Conservation (phyloP, 1,140 invertebrate species). For the Dicyema japonicum region DNA sequence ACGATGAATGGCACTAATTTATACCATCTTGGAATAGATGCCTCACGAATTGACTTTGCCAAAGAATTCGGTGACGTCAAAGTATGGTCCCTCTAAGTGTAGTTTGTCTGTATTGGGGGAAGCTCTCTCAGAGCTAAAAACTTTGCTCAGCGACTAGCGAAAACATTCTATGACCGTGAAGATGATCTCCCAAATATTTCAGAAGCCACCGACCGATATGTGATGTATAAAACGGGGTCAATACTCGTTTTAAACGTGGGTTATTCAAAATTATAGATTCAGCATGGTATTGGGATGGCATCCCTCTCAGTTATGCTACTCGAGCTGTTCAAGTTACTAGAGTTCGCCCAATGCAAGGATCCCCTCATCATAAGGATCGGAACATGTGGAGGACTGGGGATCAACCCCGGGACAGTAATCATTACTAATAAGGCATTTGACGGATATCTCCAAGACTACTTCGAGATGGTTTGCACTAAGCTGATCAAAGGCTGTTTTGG, state of each 20-base stretch:
- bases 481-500: too few species aligned
- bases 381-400: constrained; percentile 57
- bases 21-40: too few species aligned
- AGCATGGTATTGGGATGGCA: constrained; percentile 72
- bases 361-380: constrained; percentile 62
- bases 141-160: constrained; percentile 52
- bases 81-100: constrained; percentile 7
- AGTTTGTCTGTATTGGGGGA: constrained; percentile 92
- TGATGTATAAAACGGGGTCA: constrained; percentile 83
- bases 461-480: too few species aligned
- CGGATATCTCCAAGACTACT: constrained; percentile 22
- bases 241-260: constrained; percentile 59
- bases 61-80: constrained; percentile 1
- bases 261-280: constrained; percentile 9
- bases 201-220: constrained; percentile 59
- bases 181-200: constrained; percentile 54
- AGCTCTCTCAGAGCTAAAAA: constrained; percentile 65
- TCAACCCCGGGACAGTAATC: constrained; percentile 50
- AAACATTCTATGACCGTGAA: constrained; percentile 53
- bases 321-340: constrained; percentile 64
- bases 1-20: too few species aligned
- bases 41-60: too few species aligned
- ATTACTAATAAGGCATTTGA: constrained; percentile 54
- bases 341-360: constrained; percentile 45
- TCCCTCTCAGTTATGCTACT: constrained; percentile 60